These are phyloP conservation scores for Apoda limacodes DNA, from an alignment of 2,888 invertebrate genomes.

Conservation along the genomic window DNA sequence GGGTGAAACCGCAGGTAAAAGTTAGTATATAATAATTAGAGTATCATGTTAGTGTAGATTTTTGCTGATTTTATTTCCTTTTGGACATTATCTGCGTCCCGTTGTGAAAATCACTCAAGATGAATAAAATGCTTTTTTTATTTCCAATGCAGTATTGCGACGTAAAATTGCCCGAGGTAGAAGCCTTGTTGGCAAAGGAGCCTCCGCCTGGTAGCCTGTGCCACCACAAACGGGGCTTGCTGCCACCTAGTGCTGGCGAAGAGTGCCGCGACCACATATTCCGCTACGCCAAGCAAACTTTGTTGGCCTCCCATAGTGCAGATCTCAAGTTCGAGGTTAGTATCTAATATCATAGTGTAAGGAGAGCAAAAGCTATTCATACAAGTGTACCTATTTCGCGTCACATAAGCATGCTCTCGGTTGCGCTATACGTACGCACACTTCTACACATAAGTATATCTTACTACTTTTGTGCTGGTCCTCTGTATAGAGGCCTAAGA, in stretches of 20 bases:
- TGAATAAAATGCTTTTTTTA: too few relatives aligned
- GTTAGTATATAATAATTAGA: too few relatives aligned
- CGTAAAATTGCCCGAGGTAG: conserved; percentile 81
- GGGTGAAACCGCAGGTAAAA: too few relatives aligned
- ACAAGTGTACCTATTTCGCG: too few relatives aligned
- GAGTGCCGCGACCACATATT: conserved; percentile 80
- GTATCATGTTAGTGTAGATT: too few relatives aligned
- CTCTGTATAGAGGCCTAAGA: background rate
- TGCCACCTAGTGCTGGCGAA: conserved; percentile 77
- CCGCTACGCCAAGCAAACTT: conserved; percentile 67
- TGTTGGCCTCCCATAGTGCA: conserved; percentile 35
- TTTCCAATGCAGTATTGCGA: conserved; percentile 92
- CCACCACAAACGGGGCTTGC: conserved; percentile 83
- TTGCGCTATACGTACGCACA: too few relatives aligned
- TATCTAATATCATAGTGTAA: background rate
- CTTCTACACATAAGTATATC: too few relatives aligned
- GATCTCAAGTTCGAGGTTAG: conserved; percentile 43
- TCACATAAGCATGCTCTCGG: too few relatives aligned
- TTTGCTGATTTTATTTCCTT: too few relatives aligned
- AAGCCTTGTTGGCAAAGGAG: conserved; percentile 76
- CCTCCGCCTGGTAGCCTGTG: conserved; percentile 75
- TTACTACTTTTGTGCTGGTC: too few relatives aligned
- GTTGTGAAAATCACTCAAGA: too few relatives aligned
- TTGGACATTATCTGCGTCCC: too few relatives aligned
- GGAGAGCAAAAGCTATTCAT: background rate